A percentile compares a stretch with the other conserved stretches of the same genome.
Conservation (phyloP, 2,113 vertebrate species). For the Mungos mungo region DNA sequence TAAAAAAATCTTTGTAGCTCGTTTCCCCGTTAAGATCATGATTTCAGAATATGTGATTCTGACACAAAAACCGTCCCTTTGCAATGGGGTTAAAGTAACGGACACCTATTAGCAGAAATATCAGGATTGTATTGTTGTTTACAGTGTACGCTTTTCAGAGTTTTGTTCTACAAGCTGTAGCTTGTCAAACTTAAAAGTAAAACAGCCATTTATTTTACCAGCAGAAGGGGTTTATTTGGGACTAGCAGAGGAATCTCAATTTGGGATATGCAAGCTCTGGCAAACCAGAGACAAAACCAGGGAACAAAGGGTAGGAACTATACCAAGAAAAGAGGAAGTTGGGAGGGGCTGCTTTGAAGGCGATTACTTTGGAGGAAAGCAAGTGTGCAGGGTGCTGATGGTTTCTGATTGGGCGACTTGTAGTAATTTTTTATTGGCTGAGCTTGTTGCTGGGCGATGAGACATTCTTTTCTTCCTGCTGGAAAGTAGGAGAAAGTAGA, state of each 20-base stretch:
- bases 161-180: background rate
- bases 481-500: background rate
- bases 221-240: background rate
- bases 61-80: background rate
- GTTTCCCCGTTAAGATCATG: background rate
- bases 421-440: background rate
- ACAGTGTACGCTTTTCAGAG: background rate
- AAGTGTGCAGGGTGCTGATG: background rate
- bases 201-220: background rate
- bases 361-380: background rate
- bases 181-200: background rate
- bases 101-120: background rate
- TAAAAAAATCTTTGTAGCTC: background rate
- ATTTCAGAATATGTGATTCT: slow-evolving; percentile 32
- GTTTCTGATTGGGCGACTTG: background rate
- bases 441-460: background rate
- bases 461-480: background rate
- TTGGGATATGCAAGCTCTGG: background rate
- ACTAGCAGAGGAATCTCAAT: background rate
- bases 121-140: background rate
- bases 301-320: background rate
- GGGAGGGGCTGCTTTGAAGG: background rate
- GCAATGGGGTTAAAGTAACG: background rate
- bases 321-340: background rate
- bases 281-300: background rate